A percentile compares a stretch with the other conserved stretches of the same genome.
Evolutionary conservation across 2,888 invertebrate species (phyloP).

Genomic region (Xanthia togata): DNA sequence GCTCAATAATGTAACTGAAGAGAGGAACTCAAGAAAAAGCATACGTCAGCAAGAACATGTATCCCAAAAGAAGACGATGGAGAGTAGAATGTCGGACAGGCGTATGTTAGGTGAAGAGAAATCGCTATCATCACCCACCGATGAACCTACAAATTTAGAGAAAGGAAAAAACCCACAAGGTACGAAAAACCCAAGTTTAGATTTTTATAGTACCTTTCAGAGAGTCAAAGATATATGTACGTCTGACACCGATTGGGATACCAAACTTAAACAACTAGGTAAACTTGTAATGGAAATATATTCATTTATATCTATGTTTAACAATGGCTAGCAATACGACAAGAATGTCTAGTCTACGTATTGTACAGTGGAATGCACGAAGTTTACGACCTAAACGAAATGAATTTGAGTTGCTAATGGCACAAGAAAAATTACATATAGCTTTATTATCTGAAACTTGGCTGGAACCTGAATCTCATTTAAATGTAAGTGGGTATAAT

Average conservation of each 20-base stretch:
- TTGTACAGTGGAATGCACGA: slow-evolving; percentile 36
- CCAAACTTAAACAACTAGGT: slow-evolving; percentile 11
- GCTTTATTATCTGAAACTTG: neutral
- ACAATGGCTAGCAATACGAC: slow-evolving; percentile 4
- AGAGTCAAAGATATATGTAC: slow-evolving; percentile 18
- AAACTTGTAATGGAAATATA: slow-evolving; percentile 3
- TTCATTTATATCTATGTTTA: neutral
- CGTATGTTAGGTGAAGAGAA: neutral
- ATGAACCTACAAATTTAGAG: neutral
- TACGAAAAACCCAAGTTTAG: neutral
- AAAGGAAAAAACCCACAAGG: neutral
- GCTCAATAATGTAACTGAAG: neutral
- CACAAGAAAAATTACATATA: slow-evolving; percentile 28
- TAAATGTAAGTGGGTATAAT: slow-evolving; percentile 15
- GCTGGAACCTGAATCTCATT: slow-evolving; percentile 17
- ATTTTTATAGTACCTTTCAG: neutral
- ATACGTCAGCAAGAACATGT: too few relatives aligned
- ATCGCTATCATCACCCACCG: neutral
- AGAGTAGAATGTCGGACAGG: too few relatives aligned
- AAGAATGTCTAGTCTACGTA: neutral
- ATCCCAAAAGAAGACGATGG: too few relatives aligned
- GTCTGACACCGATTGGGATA: neutral
- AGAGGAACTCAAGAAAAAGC: too few relatives aligned
- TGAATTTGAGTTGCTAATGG: slow-evolving; percentile 16
- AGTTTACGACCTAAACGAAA: slow-evolving; percentile 26